A percentile compares a stretch with the other conserved stretches of the same genome.
Conservation (phyloP, 2,113 vertebrate genomes). For the Callithrix jacchus region DNA sequence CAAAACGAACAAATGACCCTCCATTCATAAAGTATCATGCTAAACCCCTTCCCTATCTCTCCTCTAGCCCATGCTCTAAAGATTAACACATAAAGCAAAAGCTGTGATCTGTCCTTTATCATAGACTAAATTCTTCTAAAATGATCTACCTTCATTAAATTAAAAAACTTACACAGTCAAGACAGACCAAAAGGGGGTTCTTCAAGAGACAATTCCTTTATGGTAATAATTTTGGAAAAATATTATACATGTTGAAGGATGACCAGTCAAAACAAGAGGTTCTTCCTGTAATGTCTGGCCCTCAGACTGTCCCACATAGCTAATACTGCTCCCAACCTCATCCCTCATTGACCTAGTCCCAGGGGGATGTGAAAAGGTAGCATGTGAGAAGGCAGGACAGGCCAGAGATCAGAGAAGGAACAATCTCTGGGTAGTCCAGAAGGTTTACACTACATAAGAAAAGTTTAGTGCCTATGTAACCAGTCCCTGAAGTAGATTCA, state of each 20-base stretch:
- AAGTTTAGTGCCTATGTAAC: neutral
- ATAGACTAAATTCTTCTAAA: conserved; percentile 42
- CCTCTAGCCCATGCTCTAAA: neutral
- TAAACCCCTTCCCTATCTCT: neutral
- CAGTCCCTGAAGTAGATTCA: neutral
- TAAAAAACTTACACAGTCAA: neutral
- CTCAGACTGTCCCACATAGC: neutral
- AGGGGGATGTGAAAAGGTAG: neutral
- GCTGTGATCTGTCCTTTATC: neutral
- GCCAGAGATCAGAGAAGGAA: neutral
- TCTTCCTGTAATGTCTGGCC: neutral
- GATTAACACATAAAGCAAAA: neutral
- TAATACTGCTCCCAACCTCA: neutral
- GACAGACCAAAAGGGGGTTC: neutral
- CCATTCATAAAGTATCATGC: neutral
- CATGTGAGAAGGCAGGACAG: neutral
- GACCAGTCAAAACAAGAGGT: neutral
- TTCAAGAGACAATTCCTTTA: neutral
- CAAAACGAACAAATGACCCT: neutral
- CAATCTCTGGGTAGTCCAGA: neutral
- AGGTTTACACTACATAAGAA: neutral
- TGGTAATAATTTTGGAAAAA: neutral
- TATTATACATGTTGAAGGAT: neutral
- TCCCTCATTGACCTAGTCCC: neutral
- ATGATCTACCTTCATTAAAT: neutral